A percentile compares a stretch with the other conserved stretches of the same genome.
These are phyloP conservation scores for Triops longicaudatus DNA, from an alignment of 1,140 invertebrate species.

Conservation along the genomic window DNA sequence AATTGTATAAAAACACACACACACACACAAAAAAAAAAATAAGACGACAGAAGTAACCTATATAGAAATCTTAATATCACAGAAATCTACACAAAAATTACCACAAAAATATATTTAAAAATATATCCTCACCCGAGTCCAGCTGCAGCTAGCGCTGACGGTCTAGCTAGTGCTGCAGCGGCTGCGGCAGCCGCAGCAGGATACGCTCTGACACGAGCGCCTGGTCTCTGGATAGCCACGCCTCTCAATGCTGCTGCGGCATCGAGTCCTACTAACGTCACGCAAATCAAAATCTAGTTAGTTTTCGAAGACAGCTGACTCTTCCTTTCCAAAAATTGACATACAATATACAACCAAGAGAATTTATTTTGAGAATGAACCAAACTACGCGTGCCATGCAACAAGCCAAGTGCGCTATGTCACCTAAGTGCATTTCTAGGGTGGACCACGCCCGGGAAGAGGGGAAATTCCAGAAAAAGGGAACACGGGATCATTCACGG, in stretches of 20 bases:
- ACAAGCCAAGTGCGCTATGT: slow-evolving; percentile 8
- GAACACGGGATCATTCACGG: neutral
- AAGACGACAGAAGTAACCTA: neutral
- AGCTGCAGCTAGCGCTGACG: slow-evolving; percentile 20
- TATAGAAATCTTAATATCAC: too few species aligned
- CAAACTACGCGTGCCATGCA: slow-evolving; percentile 21
- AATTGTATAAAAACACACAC: too few species aligned
- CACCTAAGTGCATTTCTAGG: slow-evolving; percentile 33
- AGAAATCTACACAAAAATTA: too few species aligned
- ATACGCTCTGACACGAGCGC: slow-evolving; percentile 55
- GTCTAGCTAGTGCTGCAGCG: slow-evolving; percentile 49
- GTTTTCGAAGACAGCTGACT: neutral
- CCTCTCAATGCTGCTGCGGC: slow-evolving; percentile 57
- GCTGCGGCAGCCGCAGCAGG: slow-evolving; percentile 57
- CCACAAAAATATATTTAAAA: too few species aligned
- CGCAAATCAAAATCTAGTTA: slow-evolving; percentile 16
- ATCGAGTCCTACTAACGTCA: slow-evolving; percentile 21
- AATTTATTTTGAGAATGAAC: neutral
- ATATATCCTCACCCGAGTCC: slow-evolving; percentile 21
- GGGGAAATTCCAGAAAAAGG: neutral
- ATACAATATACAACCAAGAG: neutral
- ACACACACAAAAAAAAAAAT: too few species aligned
- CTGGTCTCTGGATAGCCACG: slow-evolving; percentile 58
- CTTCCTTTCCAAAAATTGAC: neutral
- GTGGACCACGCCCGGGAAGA: neutral